Conservation (phyloP, 2,888 invertebrate genomes). For the Drosophila picticornis region DNA sequence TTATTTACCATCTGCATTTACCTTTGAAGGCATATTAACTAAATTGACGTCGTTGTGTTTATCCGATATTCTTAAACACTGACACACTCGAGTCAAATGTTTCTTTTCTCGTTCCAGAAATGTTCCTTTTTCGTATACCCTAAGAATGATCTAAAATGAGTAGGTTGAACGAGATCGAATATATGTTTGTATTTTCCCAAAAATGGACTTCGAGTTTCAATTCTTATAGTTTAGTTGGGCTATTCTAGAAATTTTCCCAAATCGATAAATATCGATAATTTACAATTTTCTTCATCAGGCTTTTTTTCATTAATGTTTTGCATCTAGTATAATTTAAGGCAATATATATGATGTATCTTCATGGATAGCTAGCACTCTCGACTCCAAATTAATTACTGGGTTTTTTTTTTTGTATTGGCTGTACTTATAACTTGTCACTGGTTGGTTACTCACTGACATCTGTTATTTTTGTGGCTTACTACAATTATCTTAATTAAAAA, state of each 20-base stretch:
- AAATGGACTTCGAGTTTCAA: background rate
- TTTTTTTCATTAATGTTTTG: background rate
- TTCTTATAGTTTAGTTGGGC: background rate
- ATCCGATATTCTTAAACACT: conserved; percentile 45
- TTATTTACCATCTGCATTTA: conserved; percentile 3
- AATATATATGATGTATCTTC: background rate
- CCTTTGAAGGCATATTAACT: conserved; percentile 67
- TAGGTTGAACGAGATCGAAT: background rate
- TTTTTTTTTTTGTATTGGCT: conserved; percentile 19
- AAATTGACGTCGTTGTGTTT: conserved; percentile 73
- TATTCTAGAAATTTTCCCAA: background rate
- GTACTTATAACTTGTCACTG: conserved; percentile 24
- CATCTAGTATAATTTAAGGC: background rate
- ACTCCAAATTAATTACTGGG: background rate
- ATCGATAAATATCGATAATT: background rate
- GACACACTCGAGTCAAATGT: conserved; percentile 63
- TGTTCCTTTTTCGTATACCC: background rate
- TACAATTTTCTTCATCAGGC: background rate
- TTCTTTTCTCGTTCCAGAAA: conserved; percentile 4
- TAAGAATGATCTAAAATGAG: background rate
- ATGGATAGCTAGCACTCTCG: background rate
- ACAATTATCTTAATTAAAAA: conserved; percentile 76
- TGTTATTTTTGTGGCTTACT: conserved; percentile 41
- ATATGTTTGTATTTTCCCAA: background rate
- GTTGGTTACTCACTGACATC: conserved; percentile 13